Percentiles rank a stretch among this genome's conserved stretches.
phyloP scores from a whole-genome alignment of 2,888 invertebrate genomes.

The Dasypolia templi region DNA sequence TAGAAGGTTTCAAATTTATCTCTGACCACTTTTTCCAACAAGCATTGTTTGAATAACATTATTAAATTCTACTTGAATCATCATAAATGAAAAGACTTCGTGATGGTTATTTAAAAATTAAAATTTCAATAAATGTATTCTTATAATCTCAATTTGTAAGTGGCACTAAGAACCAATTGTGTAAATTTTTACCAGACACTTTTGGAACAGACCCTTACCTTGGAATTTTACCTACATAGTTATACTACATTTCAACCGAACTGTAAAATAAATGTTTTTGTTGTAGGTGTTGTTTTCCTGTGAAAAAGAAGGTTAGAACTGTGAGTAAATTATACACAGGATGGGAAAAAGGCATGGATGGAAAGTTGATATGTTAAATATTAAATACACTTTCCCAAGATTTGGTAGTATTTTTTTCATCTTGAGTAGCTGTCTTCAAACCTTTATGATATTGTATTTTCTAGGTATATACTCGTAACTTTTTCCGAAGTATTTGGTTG shows the following conservation, averaged over 20 bases:
- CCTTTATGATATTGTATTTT: neutral
- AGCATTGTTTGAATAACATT: no score
- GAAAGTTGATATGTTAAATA: slow-evolving; percentile 6
- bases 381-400: slow-evolving; percentile 5
- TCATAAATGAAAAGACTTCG: no score
- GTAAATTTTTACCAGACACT: no score
- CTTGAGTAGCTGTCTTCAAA: neutral
- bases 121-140: no score
- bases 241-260: no score
- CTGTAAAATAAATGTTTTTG: neutral
- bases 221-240: slow-evolving; percentile 1
- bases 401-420: neutral
- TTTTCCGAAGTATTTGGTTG: neutral
- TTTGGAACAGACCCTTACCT: no score
- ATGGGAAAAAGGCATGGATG: neutral
- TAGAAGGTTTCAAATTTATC: no score
- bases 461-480: neutral
- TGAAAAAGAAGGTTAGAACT: neutral
- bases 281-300: neutral
- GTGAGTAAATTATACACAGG: slow-evolving; percentile 19
- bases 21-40: no score
- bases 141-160: no score
- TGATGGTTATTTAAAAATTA: no score
- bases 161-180: no score
- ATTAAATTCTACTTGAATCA: no score